Base-by-base conservation (phyloP, 2,797 vertebrate genomes). In the Dallia pectoralis region DNA sequence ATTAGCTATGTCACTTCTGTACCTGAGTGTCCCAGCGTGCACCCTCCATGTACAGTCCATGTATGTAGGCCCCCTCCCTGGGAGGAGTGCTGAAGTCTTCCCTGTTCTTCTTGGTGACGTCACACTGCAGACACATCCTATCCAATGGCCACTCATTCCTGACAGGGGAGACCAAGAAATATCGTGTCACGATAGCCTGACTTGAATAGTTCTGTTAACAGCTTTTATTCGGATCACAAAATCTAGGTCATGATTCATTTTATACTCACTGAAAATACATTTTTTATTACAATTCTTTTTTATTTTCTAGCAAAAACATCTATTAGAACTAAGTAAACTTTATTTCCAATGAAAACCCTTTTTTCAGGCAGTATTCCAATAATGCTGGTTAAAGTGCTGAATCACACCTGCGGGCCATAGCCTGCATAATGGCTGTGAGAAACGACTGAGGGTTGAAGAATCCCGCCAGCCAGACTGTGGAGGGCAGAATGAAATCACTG, bases 401-500 rank as follows among this genome's bases (percentile, higher is more conserved):
- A 47, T 22, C 22, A n/a, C 66, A 66, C 71, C 71, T 93, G 1
- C 91, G 87, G 0, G 95, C 95, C 18, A 88, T 92, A 1, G 93
- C 93, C 89, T 99, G 97, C 97, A 98, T 97, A 88, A 99, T 93
- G 80, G 97, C 96, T 0, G 96, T 98, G 79, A 99, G 93, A 84
- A 99, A 95, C 67, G 96, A 96, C 91, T 98, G 97, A 0, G 97
- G 97, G 82, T 96, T 98, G 87, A 99, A 99, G 89, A 99, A 95
- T 8, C 97, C 97, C 0, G 95, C 91, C 0, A 99, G 89, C 97
- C 97, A 99, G 75, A 99, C 94, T 0, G 83, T 85, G 0, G 95
- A 87, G 2, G 96, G 97, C 27, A 98, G 83, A 32, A 82, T 71
- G 29, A 98, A 98, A 87, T 98, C 95, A 0, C 92, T 82, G 0